A percentile compares a stretch with the other conserved stretches of the same genome.
Evolutionary conservation across 2,113 vertebrate species (phyloP).

Genomic region (Lamprologus tigripictilis): DNA sequence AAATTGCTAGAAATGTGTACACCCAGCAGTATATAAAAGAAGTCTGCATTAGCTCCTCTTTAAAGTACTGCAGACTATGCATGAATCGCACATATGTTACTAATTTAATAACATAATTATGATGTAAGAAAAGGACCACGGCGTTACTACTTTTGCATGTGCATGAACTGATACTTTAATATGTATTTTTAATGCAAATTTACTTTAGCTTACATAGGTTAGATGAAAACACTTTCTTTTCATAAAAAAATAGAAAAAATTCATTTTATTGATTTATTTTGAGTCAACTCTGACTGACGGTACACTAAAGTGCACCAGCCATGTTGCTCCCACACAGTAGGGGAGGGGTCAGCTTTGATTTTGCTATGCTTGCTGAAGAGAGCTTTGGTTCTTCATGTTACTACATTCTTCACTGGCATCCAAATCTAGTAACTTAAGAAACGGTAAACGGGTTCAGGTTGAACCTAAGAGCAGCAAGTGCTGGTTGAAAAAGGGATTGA

Average conservation of each 20-base stretch:
- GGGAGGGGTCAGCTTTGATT: neutral
- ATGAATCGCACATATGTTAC: neutral
- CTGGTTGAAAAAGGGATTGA: neutral
- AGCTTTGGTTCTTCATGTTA: neutral
- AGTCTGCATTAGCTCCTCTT: neutral
- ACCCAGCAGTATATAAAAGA: neutral
- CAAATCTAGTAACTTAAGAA: neutral
- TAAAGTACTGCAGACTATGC: neutral
- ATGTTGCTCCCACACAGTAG: neutral
- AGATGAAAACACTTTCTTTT: neutral
- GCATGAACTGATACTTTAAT: neutral
- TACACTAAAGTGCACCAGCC: neutral
- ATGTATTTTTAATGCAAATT: neutral
- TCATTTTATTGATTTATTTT: neutral
- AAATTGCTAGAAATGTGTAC: neutral
- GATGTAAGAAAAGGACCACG: neutral
- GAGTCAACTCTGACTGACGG: neutral
- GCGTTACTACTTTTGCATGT: neutral
- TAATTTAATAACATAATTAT: neutral
- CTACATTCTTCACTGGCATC: neutral
- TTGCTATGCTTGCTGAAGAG: neutral
- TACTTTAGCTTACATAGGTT: neutral
- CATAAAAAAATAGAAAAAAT: neutral
- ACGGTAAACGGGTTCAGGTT: neutral
- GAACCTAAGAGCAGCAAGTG: neutral